Evolutionary conservation across 2,888 invertebrate genomes (phyloP), one percentile per base, ranked within the genome.

Genomic region (Myopa testacea): DNA sequence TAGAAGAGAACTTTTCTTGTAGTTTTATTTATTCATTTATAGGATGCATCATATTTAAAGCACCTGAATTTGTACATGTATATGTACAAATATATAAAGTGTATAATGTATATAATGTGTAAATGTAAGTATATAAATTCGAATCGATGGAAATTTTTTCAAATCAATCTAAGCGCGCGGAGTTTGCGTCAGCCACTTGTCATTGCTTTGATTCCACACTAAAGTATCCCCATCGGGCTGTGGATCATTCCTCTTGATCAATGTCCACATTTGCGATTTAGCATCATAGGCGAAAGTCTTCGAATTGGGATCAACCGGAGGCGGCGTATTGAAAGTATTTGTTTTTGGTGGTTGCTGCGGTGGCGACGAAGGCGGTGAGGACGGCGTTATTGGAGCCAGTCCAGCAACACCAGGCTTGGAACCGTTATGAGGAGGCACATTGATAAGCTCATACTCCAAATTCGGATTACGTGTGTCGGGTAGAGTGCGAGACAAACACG

Each of bases 181-280:
- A 0, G 70, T 69, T 81, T 83, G 79, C 34, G 88, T 88, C n/a
- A 88, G 78, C 86, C 86, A 88, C 75, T 87, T 88, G 81, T 88
- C 88, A 60, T 88, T 88, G 81, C 80, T 85, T 78, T 88, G 88
- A 81, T 88, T 88, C 88, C 88, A 88, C 12, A 85, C 34, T 3
- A 88, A 78, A 10, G 84, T 83, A 12, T 80, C 86, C 37, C 85
- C 86, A 6, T 80, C 81, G 4, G 87, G 86, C 68, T 80, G 80
- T 2, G 86, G 85, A 80, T 86, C 86, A 6, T 77, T 81, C 1
- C 83, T 79, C 12, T 82, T 83, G 0, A 88, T 75, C 45, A 78
- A 60, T 2, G 84, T 84, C 88, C 88, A 88, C n/a, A 83, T 82
- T 69, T 85, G 79, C 1, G 83, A 78, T 52, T 79, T 72, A 0